A percentile compares a stretch with the other conserved stretches of the same genome.
Conservation (phyloP, 2,888 invertebrate species). For the Bombylius discolor region DNA sequence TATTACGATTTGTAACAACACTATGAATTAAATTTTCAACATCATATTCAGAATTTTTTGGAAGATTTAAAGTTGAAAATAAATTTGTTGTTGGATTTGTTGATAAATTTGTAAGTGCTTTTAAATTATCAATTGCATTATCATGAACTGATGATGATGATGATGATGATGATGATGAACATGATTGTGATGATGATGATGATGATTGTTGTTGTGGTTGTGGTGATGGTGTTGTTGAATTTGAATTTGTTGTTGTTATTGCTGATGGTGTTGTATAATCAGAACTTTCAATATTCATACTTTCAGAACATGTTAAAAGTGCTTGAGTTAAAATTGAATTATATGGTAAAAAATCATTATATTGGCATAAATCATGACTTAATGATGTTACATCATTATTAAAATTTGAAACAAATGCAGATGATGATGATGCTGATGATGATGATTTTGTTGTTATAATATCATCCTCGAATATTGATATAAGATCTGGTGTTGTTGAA, state of each 20-base stretch:
- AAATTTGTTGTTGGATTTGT: slow-evolving; percentile 39
- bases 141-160: slow-evolving; percentile 15
- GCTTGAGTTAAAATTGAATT: slow-evolving; percentile 18
- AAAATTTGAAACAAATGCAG: slow-evolving; percentile 5
- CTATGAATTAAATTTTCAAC: slow-evolving; percentile 17
- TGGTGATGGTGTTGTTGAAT: too few relatives aligned
- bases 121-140: slow-evolving; percentile 41
- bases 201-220: too few relatives aligned
- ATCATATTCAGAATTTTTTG: slow-evolving; percentile 13
- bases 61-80: slow-evolving; percentile 38
- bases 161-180: slow-evolving; percentile 1
- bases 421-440: slow-evolving; percentile 5
- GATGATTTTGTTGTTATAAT: slow-evolving; percentile 14
- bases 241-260: too few relatives aligned
- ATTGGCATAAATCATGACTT: slow-evolving; percentile 15
- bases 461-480: slow-evolving; percentile 21
- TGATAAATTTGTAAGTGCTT: slow-evolving; percentile 40
- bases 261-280: too few relatives aligned
- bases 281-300: background rate
- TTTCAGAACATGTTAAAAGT: slow-evolving; percentile 18
- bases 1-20: slow-evolving; percentile 8
- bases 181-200: background rate
- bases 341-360: slow-evolving; percentile 18
- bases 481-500: slow-evolving; percentile 18
- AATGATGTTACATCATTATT: slow-evolving; percentile 4